A percentile compares a stretch with the other conserved stretches of the same genome.
Evolutionary conservation across 2,888 invertebrate species (phyloP).

Genomic region (Ophion ventricosus): DNA sequence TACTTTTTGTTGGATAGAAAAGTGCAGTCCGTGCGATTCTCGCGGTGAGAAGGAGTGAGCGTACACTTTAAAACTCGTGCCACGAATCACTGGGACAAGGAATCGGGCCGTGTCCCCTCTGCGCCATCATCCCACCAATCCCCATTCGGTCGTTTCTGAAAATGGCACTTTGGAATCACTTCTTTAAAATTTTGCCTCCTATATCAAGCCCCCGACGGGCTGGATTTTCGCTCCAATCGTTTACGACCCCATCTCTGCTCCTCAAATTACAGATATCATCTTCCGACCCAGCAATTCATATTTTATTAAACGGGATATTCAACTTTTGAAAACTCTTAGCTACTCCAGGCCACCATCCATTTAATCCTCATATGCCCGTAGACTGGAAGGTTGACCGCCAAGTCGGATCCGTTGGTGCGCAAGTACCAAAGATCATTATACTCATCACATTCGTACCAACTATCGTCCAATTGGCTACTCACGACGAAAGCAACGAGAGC

Average conservation of each 20-base stretch:
- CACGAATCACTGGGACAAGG: constrained; percentile 65
- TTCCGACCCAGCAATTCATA: constrained; percentile 18
- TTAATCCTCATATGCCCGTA: neutral
- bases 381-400: too few species aligned
- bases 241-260: constrained; percentile 40
- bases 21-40: constrained; percentile 65
- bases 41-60: constrained; percentile 48
- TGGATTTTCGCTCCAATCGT: constrained; percentile 60
- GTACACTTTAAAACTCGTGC: constrained; percentile 68
- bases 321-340: neutral
- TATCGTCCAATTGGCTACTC: neutral
- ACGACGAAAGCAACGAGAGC: neutral
- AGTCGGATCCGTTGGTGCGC: too few species aligned
- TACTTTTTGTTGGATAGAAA: constrained; percentile 68
- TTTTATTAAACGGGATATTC: constrained; percentile 25
- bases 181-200: constrained; percentile 63
- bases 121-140: constrained; percentile 42
- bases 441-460: neutral
- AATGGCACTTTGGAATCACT: constrained; percentile 69
- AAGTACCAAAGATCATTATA: neutral
- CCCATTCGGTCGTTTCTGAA: constrained; percentile 64
- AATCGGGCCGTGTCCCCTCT: constrained; percentile 30
- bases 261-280: constrained; percentile 56
- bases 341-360: neutral
- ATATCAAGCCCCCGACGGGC: constrained; percentile 60